Evolutionary conservation across 2,888 invertebrate genomes (phyloP), one percentile per base, ranked within the genome.

Genomic region (Dicranocentrus wangi): DNA sequence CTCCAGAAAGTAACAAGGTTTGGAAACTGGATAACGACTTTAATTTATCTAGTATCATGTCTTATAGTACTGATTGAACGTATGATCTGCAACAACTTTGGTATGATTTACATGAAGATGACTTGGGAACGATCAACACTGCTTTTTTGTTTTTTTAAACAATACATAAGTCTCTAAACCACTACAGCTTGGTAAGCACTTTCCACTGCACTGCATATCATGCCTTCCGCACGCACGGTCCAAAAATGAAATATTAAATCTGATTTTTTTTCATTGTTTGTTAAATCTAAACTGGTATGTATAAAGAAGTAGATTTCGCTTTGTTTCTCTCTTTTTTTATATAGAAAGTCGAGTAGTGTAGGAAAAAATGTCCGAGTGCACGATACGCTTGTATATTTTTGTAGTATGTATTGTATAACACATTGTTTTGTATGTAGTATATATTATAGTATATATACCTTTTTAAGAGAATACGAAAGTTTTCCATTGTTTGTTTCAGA

Each of bases 61-160:
- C 58, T 78, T 78, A 78, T 51, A 63, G n/a, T 51, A 70, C 42
- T 80, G 80, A 80, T 80, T 80, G 80, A 80, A 80, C 80, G 68
- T 80, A 71, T 72, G 73, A 80, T 80, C 69, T 73, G 80, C 68
- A 80, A 73, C 73, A 80, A 72, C 80, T 80, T 80, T 80, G 80
- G 80, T 80, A 73, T 80, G 80, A 80, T 80, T 60, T 80, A 69
- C 69, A 60, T 72, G 60, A 80, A 68, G 72, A 69, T 80, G 80
- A 80, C 80, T 80, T 68, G 80, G 72, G 80, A 80, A 65, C 72
- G 72, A 60, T 66, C 72, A 42, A 65, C 65, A 58, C 60, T 17
- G 43, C 71, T 21, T 43, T 27, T 39, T 42, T 66, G 43, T 60
- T 23, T 68, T 66, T 66, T 68, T 17, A 77, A 60, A 69, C 28